These are phyloP conservation scores for Psammodynastes pulverulentus DNA, from an alignment of 2,113 vertebrate species.

Conservation along the genomic window DNA sequence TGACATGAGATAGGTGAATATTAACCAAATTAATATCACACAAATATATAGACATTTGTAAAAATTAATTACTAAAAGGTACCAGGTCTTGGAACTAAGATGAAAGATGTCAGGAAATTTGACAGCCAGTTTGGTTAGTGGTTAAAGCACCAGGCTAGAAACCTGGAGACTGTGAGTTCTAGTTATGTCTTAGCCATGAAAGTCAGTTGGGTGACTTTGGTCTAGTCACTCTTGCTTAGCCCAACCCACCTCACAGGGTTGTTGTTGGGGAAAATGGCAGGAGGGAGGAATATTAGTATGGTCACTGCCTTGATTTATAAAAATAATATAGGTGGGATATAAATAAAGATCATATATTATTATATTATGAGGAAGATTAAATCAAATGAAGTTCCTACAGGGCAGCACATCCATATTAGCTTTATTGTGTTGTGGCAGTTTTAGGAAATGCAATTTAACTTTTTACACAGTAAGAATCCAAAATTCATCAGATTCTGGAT, in stretches of 20 bases:
- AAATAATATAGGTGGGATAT: neutral
- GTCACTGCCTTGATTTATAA: neutral
- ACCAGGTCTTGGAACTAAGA: neutral
- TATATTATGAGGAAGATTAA: neutral
- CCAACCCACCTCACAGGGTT: neutral
- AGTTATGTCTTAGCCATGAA: too few species aligned
- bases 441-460: neutral
- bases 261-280: neutral
- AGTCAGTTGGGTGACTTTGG: too few species aligned
- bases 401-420: neutral
- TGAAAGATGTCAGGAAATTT: neutral
- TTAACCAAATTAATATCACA: neutral
- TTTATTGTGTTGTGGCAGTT: neutral
- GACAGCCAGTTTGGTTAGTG: too few species aligned
- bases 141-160: too few species aligned
- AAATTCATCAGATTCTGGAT: neutral
- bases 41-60: neutral
- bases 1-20: neutral
- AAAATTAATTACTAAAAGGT: neutral
- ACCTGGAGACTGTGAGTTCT: too few species aligned
- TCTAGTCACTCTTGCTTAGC: too few species aligned
- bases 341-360: neutral
- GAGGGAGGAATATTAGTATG: neutral
- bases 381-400: neutral
- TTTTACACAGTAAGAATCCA: neutral